Evolutionary conservation across 2,797 vertebrate species (phyloP).

Genomic region (Botia almorhae): DNA sequence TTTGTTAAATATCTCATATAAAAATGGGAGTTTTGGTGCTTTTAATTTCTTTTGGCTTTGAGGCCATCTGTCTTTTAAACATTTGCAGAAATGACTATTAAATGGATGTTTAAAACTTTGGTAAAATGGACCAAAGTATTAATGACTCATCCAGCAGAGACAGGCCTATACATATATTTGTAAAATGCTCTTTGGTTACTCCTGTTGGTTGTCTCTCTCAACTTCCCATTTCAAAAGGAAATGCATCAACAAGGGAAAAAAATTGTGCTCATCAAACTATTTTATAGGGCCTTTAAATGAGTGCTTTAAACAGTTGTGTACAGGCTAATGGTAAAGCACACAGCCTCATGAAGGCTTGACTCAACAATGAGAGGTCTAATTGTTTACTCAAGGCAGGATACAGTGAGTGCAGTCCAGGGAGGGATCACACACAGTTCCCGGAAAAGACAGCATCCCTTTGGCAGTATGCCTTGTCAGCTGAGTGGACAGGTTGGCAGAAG

Average conservation of each 20-base stretch:
- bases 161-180: not conserved
- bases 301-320: slow-evolving; percentile 1
- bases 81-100: not conserved
- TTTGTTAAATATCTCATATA: too few relatives aligned
- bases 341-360: slow-evolving; percentile 36
- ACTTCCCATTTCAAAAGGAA: slow-evolving; percentile 12
- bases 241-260: not conserved
- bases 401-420: slow-evolving; percentile 45
- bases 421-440: slow-evolving; percentile 51
- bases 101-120: not conserved
- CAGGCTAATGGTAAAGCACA: slow-evolving; percentile 11
- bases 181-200: not conserved
- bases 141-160: slow-evolving; percentile 1
- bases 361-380: slow-evolving; percentile 37
- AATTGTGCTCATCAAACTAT: slow-evolving; percentile 1
- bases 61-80: not conserved
- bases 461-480: slow-evolving; percentile 54
- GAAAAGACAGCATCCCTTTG: slow-evolving; percentile 50
- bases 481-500: slow-evolving; percentile 55
- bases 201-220: not conserved
- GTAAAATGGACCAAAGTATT: not conserved
- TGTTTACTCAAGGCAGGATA: slow-evolving; percentile 55
- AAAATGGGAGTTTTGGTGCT: too few relatives aligned
- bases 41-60: not conserved
- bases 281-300: slow-evolving; percentile 10